Percentiles rank a stretch among this genome's conserved stretches.
Conservation (phyloP, 2,888 invertebrate genomes). For the Colostygia pectinataria region DNA sequence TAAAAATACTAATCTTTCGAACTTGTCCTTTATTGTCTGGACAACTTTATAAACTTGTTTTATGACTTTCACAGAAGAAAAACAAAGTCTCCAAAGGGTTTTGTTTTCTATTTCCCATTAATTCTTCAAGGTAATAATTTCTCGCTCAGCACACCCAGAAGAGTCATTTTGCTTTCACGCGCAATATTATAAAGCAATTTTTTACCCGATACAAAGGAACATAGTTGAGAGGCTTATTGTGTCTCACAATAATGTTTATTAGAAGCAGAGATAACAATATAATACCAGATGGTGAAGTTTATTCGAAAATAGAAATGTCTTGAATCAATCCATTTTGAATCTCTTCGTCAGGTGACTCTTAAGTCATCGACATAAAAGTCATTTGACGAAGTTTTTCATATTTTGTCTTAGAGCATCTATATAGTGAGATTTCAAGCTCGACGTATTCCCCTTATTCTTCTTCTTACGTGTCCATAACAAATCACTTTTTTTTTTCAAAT, state of each 20-base stretch:
- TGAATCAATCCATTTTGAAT: too few species aligned
- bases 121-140: conserved; percentile 63
- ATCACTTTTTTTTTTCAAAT: too few species aligned
- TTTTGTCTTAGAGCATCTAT: too few species aligned
- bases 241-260: conserved; percentile 40
- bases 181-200: conserved; percentile 55
- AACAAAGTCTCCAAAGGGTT: conserved; percentile 44
- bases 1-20: conserved; percentile 6
- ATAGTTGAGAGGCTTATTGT: conserved; percentile 45
- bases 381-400: too few species aligned
- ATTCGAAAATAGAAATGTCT: too few species aligned
- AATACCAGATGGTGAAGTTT: too few species aligned
- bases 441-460: too few species aligned
- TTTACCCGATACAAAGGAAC: conserved; percentile 48
- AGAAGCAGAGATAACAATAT: too few species aligned
- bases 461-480: too few species aligned
- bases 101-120: conserved; percentile 59
- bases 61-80: conserved; percentile 9
- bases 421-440: too few species aligned
- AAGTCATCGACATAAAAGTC: too few species aligned
- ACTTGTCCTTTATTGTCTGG: conserved; percentile 22
- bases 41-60: conserved; percentile 28
- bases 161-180: conserved; percentile 61
- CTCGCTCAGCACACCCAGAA: conserved; percentile 63
- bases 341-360: too few species aligned